Base-by-base conservation (phyloP, 2,797 vertebrate genomes). In the Glossophaga mutica region DNA sequence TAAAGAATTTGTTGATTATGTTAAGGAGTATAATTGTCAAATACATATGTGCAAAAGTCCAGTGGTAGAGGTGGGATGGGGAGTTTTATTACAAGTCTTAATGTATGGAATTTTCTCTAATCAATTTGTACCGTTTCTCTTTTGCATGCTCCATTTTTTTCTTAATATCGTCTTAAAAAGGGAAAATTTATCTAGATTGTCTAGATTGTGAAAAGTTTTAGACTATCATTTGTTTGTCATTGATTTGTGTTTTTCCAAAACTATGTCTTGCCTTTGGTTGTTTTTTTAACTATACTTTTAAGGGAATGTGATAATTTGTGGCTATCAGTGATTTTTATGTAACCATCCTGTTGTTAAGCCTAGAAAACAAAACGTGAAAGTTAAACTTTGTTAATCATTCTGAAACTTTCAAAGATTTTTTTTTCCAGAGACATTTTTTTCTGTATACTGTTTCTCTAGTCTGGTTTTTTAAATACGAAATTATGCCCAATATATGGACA, bases 381-480 rank as follows among this genome's bases (percentile, higher is more conserved):
- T 95, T 71, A 91, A 90, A 95, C n/a, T 92, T 92, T 52, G 26
- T 90, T 86, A 89, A 44, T 94, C 29, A 65, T 76, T 22, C 21
- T 79, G 57, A 90, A 82, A 93, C 26, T 96, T 91, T 87, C 71
- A 39, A 84, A 87, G 24, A 62, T 87, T 79, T 92, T 83, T 48
- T 65, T 11, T 74, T 46, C 76, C 21, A n/a, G 48, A 32, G 3
- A 71, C n/a, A 37, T 24, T 34, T 91, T 91, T 96, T 74, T 50
- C 39, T 21, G 9, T 21, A 5, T 59, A 26, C 57, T 59, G 24
- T 59, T 19, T 52, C 50, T 29, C 57, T 59, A 59, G 57, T 94
- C 89, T 65, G 42, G 11, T 78, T 96, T 96, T 96, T 62, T 15
- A 7, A n/a, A 52, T 42, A 34, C 67, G 74, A 94, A 96, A 92